A percentile compares a stretch with the other conserved stretches of the same genome.
These are phyloP conservation scores for Acronicta alni DNA, from an alignment of 2,888 invertebrate genomes.

Conservation along the genomic window DNA sequence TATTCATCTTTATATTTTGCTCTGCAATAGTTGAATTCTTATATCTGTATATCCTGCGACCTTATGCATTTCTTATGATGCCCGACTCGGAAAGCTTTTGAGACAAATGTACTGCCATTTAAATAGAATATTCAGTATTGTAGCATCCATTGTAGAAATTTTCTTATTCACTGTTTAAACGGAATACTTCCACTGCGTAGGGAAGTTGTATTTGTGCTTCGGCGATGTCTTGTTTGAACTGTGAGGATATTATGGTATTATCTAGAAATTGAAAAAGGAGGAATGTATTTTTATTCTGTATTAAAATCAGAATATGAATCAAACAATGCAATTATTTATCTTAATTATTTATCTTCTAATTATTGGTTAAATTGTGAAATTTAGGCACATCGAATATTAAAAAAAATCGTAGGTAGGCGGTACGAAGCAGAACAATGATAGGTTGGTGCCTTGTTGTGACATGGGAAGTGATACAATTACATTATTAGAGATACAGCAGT, in stretches of 20 bases:
- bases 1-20: constrained; percentile 27
- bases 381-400: too few relatives aligned
- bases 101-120: constrained; percentile 84
- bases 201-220: constrained; percentile 57
- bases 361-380: too few relatives aligned
- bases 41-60: constrained; percentile 69
- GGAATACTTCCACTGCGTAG: constrained; percentile 70
- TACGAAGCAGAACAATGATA: too few relatives aligned
- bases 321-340: too few relatives aligned
- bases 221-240: constrained; percentile 25
- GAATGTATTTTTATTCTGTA: neutral
- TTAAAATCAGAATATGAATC: neutral
- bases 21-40: constrained; percentile 65
- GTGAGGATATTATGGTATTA: constrained; percentile 1
- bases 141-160: constrained; percentile 80
- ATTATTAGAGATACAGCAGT: too few relatives aligned
- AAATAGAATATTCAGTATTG: constrained; percentile 84
- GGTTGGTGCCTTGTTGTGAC: too few relatives aligned
- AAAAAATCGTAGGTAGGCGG: too few relatives aligned
- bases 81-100: constrained; percentile 75
- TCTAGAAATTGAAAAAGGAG: neutral
- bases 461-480: too few relatives aligned
- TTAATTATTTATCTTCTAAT: too few relatives aligned
- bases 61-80: constrained; percentile 83
- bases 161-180: constrained; percentile 80